A percentile compares a stretch with the other conserved stretches of the same genome.
phyloP scores from a whole-genome alignment of 1,140 invertebrate species.

The Samia ricini region DNA sequence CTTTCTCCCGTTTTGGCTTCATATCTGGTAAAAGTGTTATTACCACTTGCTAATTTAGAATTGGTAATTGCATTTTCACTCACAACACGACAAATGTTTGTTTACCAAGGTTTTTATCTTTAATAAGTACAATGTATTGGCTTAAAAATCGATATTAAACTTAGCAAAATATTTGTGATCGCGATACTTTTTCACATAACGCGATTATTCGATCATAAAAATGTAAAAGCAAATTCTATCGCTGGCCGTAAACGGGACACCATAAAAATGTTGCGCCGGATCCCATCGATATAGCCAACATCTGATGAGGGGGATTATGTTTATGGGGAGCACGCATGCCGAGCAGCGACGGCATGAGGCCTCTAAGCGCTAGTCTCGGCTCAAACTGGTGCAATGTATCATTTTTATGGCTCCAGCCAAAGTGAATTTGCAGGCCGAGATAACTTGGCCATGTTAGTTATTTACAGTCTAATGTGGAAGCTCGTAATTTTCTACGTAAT shows the following conservation, averaged over 20 bases:
- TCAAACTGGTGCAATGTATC: constrained; percentile 66
- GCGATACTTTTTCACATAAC: background rate
- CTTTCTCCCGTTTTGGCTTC: too few relatives aligned
- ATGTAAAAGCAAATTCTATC: constrained; percentile 45
- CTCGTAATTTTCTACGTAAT: constrained; percentile 27
- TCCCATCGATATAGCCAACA: constrained; percentile 45
- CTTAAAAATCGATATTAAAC: too few relatives aligned
- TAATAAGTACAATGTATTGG: too few relatives aligned
- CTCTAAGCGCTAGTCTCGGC: constrained; percentile 53
- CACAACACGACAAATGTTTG: too few relatives aligned
- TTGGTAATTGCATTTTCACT: too few relatives aligned
- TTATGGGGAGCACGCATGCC: constrained; percentile 59
- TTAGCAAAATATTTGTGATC: constrained; percentile 1
- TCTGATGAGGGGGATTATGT: constrained; percentile 64
- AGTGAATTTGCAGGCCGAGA: constrained; percentile 71
- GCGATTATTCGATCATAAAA: constrained; percentile 26
- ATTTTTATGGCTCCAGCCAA: constrained; percentile 67
- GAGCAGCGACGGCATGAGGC: constrained; percentile 38
- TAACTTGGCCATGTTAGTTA: constrained; percentile 61
- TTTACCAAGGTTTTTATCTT: too few relatives aligned
- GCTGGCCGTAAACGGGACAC: constrained; percentile 38
- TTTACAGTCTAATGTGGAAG: constrained; percentile 41
- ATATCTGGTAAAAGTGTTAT: too few relatives aligned
- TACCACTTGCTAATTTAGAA: too few relatives aligned
- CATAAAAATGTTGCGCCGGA: constrained; percentile 32